Evolutionary conservation across 2,888 invertebrate genomes (phyloP).

Genomic region (Gibbula magus): DNA sequence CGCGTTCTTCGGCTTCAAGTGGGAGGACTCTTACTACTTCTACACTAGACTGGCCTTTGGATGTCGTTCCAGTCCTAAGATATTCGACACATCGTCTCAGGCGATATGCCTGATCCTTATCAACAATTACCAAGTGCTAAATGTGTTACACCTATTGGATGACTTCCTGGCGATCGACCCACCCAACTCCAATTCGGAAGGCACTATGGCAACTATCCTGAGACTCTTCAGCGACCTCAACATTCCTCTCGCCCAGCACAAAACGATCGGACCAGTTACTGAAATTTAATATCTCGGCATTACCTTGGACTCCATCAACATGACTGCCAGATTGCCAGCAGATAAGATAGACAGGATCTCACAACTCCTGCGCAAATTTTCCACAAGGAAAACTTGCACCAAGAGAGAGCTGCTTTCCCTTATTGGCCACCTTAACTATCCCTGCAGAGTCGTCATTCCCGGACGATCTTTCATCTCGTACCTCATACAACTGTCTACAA

Average conservation of each 20-base stretch:
- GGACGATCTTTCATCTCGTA: not conserved
- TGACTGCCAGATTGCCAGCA: constrained; percentile 26
- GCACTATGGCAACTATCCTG: constrained; percentile 14
- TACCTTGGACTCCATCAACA: not conserved
- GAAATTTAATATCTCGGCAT: constrained; percentile 27
- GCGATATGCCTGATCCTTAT: too few species aligned
- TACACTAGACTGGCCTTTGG: constrained; percentile 32
- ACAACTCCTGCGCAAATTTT: not conserved
- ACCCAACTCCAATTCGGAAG: not conserved
- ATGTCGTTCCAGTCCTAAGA: constrained; percentile 18
- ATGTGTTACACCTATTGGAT: constrained; percentile 31
- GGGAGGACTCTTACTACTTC: constrained; percentile 28
- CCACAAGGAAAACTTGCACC: constrained; percentile 6
- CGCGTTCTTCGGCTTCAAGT: constrained; percentile 4
- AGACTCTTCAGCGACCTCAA: constrained; percentile 15
- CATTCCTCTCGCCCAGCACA: constrained; percentile 22
- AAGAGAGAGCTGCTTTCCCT: not conserved
- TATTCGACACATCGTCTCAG: too few species aligned
- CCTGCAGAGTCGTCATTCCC: not conserved
- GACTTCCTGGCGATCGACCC: constrained; percentile 33
- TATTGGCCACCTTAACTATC: not conserved
- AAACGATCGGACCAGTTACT: constrained; percentile 25
- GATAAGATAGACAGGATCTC: constrained; percentile 25
- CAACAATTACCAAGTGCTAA: constrained; percentile 10
- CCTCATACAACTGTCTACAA: not conserved